Percentiles rank a stretch among this genome's conserved stretches.
Conservation (phyloP, 1,140 invertebrate genomes). For the Trachelipus rathkii region DNA sequence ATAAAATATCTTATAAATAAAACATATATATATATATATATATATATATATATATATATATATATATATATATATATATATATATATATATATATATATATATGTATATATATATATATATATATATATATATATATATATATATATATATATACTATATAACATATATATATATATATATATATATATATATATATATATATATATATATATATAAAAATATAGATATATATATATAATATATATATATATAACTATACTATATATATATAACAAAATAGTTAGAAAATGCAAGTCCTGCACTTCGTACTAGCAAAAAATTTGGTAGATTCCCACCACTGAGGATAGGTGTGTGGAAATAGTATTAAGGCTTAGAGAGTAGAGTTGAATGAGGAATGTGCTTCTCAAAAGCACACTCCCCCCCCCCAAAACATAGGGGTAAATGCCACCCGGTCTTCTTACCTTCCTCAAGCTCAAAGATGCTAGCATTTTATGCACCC, state of each 20-base stretch:
- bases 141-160: no score
- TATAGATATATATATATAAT: conserved; percentile 21
- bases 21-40: conserved; percentile 21
- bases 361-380: no score
- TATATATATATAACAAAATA: conserved; percentile 16
- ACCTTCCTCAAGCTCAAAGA: no score
- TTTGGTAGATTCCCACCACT: no score
- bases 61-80: conserved; percentile 23
- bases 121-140: conserved; percentile 7
- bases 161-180: conserved; percentile 21
- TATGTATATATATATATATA: conserved; percentile 22
- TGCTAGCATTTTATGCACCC: no score
- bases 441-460: no score
- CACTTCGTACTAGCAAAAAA: not conserved
- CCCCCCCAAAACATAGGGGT: no score
- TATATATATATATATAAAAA: conserved; percentile 18
- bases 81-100: conserved; percentile 21
- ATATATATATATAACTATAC: conserved; percentile 18
- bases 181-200: conserved; percentile 25
- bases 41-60: conserved; percentile 25
- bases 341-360: no score
- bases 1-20: not conserved
- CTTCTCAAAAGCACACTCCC: no score
- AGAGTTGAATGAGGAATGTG: no score
- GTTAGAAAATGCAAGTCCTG: no score